Conservation (phyloP, 2,113 vertebrate species). For the Nycticryphes semicollaris region DNA sequence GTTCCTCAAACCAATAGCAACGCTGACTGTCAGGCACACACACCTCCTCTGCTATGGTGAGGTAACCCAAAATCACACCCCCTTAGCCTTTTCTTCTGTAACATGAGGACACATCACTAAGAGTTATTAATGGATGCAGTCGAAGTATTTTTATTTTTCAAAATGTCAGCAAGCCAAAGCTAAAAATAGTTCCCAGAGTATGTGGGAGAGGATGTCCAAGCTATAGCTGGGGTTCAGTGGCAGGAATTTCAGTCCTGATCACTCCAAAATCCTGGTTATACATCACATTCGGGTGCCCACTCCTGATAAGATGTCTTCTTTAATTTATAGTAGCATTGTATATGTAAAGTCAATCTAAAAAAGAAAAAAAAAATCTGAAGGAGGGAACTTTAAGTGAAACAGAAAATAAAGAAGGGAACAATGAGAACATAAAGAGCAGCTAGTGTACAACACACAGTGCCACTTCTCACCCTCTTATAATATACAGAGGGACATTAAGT, state of each 20-base stretch:
- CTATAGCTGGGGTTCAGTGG: background rate
- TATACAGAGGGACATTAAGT: background rate
- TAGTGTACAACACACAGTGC: background rate
- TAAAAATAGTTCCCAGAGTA: background rate
- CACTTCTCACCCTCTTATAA: background rate
- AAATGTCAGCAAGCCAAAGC: background rate
- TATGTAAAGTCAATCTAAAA: background rate
- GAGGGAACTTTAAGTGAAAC: background rate
- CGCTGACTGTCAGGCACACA: fast-evolving
- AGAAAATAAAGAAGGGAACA: background rate
- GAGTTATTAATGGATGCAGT: background rate
- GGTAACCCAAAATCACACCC: background rate
- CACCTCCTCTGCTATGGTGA: background rate
- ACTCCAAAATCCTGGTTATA: background rate
- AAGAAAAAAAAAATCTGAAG: background rate
- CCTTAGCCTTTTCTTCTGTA: background rate
- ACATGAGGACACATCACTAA: background rate
- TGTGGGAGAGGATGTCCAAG: fast-evolving
- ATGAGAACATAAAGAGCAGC: background rate
- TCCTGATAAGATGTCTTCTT: background rate
- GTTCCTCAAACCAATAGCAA: background rate
- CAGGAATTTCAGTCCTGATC: background rate
- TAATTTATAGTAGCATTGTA: background rate
- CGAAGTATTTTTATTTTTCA: background rate
- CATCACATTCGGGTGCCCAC: background rate